A percentile compares a stretch with the other conserved stretches of the same genome.
phyloP scores from a whole-genome alignment of 2,797 vertebrate genomes.

The Sylvilagus floridanus region DNA sequence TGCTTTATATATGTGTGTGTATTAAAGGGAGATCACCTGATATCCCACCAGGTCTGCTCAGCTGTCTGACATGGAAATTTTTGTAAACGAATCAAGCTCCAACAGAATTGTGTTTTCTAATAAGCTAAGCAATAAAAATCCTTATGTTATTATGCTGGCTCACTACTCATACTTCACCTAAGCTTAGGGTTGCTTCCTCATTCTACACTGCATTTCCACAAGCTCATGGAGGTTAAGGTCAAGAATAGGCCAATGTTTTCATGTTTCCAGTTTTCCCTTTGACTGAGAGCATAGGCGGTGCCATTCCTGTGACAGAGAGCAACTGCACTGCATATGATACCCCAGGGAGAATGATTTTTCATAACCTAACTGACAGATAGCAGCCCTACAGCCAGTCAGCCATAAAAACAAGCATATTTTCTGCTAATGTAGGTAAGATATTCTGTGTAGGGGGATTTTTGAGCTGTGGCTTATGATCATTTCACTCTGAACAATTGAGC shows the following conservation, averaged over 20 bases:
- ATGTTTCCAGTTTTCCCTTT: constrained; percentile 31
- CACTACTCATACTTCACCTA: not conserved
- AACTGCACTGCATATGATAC: not conserved
- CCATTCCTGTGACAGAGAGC: not conserved
- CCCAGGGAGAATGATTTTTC: constrained; percentile 43
- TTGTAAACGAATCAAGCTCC: not conserved
- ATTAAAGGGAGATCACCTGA: not conserved
- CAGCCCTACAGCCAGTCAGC: constrained; percentile 65
- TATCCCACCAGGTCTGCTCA: not conserved
- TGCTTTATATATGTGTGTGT: not conserved
- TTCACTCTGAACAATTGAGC: constrained; percentile 64
- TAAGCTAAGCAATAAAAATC: not conserved
- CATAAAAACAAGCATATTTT: constrained; percentile 75
- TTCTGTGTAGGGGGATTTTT: constrained; percentile 71
- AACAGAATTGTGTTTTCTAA: not conserved
- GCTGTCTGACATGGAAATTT: not conserved
- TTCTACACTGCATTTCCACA: not conserved
- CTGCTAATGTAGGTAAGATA: not conserved
- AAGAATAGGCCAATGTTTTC: not conserved
- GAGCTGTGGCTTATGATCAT: constrained; percentile 70
- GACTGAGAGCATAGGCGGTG: not conserved
- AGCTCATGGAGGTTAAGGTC: not conserved
- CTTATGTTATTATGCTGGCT: not conserved
- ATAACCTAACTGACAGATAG: constrained; percentile 59
- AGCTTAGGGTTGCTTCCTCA: not conserved